Evolutionary conservation across 2,888 invertebrate species (phyloP).

Genomic region (Chloroclystis v-ata): DNA sequence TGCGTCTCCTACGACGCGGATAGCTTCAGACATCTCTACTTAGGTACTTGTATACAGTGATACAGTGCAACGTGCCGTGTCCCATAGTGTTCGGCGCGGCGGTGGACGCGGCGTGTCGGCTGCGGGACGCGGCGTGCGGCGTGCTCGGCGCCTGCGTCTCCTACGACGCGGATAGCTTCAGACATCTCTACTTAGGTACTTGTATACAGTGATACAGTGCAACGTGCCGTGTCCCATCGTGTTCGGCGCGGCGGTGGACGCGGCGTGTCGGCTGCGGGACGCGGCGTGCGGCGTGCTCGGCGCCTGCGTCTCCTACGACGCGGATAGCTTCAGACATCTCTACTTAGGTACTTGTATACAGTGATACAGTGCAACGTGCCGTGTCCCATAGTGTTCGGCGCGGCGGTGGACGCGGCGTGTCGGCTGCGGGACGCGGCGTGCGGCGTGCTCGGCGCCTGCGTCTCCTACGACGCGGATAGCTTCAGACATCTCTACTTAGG

Average conservation of each 20-base stretch:
- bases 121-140: constrained; percentile 90
- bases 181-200: constrained; percentile 82
- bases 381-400: constrained; percentile 95
- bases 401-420: constrained; percentile 94
- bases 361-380: constrained; percentile 92
- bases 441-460: constrained; percentile 89
- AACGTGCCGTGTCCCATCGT: constrained; percentile 97
- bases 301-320: constrained; percentile 93
- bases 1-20: constrained; percentile 93
- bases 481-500: constrained; percentile 86
- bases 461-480: constrained; percentile 88
- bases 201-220: constrained; percentile 91
- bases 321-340: constrained; percentile 87
- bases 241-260: constrained; percentile 94
- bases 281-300: constrained; percentile 87
- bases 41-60: constrained; percentile 75
- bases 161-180: constrained; percentile 90
- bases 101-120: constrained; percentile 93
- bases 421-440: constrained; percentile 91
- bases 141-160: constrained; percentile 90
- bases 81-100: constrained; percentile 96
- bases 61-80: constrained; percentile 96
- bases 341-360: constrained; percentile 74
- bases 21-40: constrained; percentile 88
- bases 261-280: constrained; percentile 93